These are phyloP conservation scores for Paedocypris sp. DNA, from an alignment of 2,113 vertebrate genomes.

Conservation along the genomic window DNA sequence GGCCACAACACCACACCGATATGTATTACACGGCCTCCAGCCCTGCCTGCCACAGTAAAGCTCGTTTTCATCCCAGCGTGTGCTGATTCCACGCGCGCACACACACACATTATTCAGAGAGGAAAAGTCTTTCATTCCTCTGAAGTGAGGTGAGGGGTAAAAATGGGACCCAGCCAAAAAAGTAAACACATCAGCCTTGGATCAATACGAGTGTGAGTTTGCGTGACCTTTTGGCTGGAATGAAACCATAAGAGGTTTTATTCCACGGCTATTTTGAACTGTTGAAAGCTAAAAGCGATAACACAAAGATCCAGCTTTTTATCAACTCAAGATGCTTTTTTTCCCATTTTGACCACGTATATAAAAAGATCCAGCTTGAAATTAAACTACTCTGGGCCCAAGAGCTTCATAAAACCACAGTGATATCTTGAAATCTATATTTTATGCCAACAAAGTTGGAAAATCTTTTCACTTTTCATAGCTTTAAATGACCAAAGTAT, in stretches of 20 bases:
- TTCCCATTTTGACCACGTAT: too few species aligned
- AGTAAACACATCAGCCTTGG: constrained; percentile 4
- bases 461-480: too few species aligned
- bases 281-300: not conserved
- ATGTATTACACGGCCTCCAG: constrained; percentile 5
- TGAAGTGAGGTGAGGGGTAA: constrained; percentile 25
- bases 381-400: too few species aligned
- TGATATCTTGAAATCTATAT: too few species aligned
- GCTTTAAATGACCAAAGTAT: too few species aligned
- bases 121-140: constrained; percentile 24
- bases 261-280: not conserved
- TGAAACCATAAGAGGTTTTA: not conserved
- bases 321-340: too few species aligned
- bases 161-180: constrained; percentile 12
- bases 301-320: not conserved
- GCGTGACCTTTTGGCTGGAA: constrained; percentile 1
- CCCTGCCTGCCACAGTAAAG: constrained; percentile 22
- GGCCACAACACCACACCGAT: constrained; percentile 12
- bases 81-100: not conserved
- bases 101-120: constrained; percentile 26
- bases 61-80: constrained; percentile 18
- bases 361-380: too few species aligned
- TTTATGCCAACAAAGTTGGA: too few species aligned
- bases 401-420: too few species aligned
- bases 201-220: not conserved